phyloP scores from a whole-genome alignment of 2,888 invertebrate species.

The Idaea straminata region DNA sequence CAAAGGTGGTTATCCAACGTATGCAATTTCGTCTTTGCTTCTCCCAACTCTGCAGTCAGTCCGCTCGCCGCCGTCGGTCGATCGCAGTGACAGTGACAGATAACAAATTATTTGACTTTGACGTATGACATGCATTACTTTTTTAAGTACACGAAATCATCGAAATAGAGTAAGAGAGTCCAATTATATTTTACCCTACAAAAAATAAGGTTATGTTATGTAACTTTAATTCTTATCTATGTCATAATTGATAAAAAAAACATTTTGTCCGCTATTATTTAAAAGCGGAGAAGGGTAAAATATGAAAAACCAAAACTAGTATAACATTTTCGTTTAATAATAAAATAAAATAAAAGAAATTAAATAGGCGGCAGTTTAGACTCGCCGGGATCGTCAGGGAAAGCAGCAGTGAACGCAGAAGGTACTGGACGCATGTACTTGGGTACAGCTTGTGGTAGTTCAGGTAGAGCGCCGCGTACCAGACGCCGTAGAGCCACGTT shows the following conservation, averaged over 20 bases:
- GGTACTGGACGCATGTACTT: slow-evolving; percentile 39
- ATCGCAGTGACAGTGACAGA: too few species aligned
- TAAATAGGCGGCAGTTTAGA: slow-evolving; percentile 60
- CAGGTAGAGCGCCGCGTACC: slow-evolving; percentile 80
- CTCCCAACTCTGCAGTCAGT: not conserved
- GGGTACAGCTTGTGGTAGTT: slow-evolving; percentile 40
- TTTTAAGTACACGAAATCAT: too few species aligned
- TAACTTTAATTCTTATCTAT: too few species aligned
- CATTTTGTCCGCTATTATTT: too few species aligned
- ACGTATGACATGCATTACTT: too few species aligned
- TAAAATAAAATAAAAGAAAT: slow-evolving; percentile 9
- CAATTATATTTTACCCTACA: too few species aligned
- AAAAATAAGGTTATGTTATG: too few species aligned
- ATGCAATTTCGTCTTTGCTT: not conserved
- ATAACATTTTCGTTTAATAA: not conserved
- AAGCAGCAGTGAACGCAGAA: slow-evolving; percentile 44
- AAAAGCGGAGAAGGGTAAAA: too few species aligned
- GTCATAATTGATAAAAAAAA: too few species aligned
- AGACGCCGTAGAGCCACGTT: slow-evolving; percentile 85
- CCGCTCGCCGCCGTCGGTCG: too few species aligned
- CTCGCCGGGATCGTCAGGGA: slow-evolving; percentile 39
- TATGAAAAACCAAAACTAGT: not conserved
- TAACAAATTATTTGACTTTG: too few species aligned
- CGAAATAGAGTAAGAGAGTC: too few species aligned
- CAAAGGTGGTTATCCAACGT: not conserved